Evolutionary conservation across 2,888 invertebrate species (phyloP), one percentile per base, ranked within the genome.

Genomic region (Epiblema foenella): DNA sequence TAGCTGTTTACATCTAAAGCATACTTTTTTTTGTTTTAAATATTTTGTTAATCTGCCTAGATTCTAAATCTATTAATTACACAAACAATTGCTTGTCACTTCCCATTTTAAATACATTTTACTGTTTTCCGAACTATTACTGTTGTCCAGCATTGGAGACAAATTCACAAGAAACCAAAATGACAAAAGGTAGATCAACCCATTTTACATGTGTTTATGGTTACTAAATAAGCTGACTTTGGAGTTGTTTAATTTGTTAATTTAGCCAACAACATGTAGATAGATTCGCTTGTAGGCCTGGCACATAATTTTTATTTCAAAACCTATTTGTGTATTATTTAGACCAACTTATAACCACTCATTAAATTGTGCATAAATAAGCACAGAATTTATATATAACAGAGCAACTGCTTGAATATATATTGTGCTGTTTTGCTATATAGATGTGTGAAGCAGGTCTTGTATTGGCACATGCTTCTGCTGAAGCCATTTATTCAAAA

Each of bases 271-370:
- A 63, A 37, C 51, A 18, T 9, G 59, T 70, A 70, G 70, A 65
- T 70, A 70, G 70, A 54, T 17, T 37, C 11, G 70, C 70, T 70
- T 70, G 54, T 70, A 70, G 70, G 69, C 69, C 58, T 65, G 64
- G 59, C 70, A 70, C 70, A 37, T 57, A 12, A 8, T 63, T 24
- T 64, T 42, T 15, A 51, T 58, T 42, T 15, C 12, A 17, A 39
- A 12, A 12, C 12, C 59, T 42, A 46, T 29, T n/a, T n/a, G 20
- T n/a, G 24, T 60, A 42, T 24, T 20, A 9, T 24, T n/a, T 20
- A 46, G n/a, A 15, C n/a, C n/a, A n/a, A 46, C n/a, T 46, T n/a
- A n/a, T 46, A 12, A n/a, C n/a, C n/a, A 15, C 42, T 24, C 24
- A 24, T 24, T 42, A 42, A 42, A 42, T 0, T 15, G n/a, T 42